These are phyloP conservation scores for Harmothoe impar DNA, from an alignment of 2,888 invertebrate genomes.

Conservation along the genomic window DNA sequence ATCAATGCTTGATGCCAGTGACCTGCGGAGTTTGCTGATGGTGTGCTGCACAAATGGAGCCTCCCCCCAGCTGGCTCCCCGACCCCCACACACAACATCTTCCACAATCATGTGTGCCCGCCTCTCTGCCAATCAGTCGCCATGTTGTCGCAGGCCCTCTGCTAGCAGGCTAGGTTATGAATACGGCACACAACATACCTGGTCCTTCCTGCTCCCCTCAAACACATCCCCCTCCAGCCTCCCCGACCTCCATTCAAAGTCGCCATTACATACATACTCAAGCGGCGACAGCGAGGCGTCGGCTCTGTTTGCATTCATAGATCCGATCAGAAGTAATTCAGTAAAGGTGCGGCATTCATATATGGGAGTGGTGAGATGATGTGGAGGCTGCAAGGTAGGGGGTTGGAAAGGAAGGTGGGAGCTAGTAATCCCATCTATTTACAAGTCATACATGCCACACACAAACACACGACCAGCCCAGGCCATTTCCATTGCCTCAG, in stretches of 20 bases:
- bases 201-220: not conserved
- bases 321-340: constrained; percentile 42
- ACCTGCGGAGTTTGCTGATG: constrained; percentile 50
- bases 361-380: not conserved
- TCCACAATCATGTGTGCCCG: constrained; percentile 23
- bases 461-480: not conserved
- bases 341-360: constrained; percentile 8
- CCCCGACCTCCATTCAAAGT: not conserved
- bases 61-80: not conserved
- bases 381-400: not conserved
- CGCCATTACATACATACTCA: not conserved
- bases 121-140: constrained; percentile 16
- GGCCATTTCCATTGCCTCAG: not conserved
- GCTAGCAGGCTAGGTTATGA: not conserved
- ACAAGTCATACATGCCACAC: constrained; percentile 12
- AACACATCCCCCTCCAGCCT: not conserved
- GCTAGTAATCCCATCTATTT: not conserved
- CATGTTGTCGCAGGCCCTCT: constrained; percentile 7
- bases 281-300: not conserved
- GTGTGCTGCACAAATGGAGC: constrained; percentile 26
- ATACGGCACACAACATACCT: constrained; percentile 39
- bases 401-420: not conserved
- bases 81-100: constrained; percentile 13
- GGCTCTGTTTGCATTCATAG: constrained; percentile 23
- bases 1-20: constrained; percentile 47